These are phyloP conservation scores for Calcarius lapponicus DNA, from an alignment of 2,797 vertebrate genomes.

Conservation along the genomic window DNA sequence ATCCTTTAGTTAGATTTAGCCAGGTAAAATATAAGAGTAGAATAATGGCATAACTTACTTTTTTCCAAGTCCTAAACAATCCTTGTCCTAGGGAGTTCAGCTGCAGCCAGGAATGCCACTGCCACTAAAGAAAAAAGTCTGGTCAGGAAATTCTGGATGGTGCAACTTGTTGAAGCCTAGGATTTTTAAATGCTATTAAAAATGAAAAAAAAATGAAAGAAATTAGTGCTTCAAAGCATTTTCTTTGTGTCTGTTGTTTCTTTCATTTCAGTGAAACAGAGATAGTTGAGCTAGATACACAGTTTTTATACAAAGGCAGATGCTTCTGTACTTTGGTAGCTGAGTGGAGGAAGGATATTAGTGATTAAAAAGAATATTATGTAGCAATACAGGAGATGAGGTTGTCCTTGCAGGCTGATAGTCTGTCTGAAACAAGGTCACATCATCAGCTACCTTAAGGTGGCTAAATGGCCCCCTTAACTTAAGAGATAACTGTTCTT, in stretches of 20 bases:
- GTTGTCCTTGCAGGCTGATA: background rate
- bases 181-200: background rate
- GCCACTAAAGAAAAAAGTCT: background rate
- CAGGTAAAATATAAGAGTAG: background rate
- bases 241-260: background rate
- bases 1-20: background rate
- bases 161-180: background rate
- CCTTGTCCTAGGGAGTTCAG: background rate
- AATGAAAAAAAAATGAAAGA: background rate
- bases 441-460: background rate
- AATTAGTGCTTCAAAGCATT: background rate
- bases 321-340: background rate
- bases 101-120: background rate
- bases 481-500: background rate
- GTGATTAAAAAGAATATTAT: background rate
- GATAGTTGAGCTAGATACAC: background rate
- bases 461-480: background rate
- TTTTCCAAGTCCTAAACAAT: background rate
- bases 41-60: background rate
- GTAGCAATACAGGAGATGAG: background rate
- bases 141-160: background rate
- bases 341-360: background rate
- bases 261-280: background rate
- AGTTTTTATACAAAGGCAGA: background rate
- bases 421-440: background rate